Percentiles rank a stretch among this genome's conserved stretches.
phyloP scores from a whole-genome alignment of 1,140 invertebrate genomes.

The Protaetia brevitarsis region DNA sequence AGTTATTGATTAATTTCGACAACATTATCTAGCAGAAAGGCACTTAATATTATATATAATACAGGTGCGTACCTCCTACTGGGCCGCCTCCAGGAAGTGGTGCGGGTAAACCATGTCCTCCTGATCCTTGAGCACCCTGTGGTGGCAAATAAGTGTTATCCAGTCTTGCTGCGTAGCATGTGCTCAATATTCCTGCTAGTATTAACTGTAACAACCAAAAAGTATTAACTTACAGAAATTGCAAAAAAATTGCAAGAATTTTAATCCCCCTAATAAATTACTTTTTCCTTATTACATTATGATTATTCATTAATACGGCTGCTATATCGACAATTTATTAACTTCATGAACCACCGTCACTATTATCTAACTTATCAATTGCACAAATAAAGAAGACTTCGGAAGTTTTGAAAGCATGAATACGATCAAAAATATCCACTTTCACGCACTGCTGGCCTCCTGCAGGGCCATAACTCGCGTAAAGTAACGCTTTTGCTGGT shows the following conservation, averaged over 20 bases:
- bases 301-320: not conserved
- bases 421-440: too few species aligned
- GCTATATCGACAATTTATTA: not conserved
- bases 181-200: constrained; percentile 26
- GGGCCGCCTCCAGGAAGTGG: constrained; percentile 30
- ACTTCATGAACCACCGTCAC: too few species aligned
- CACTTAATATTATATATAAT: too few species aligned
- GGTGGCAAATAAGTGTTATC: constrained; percentile 64
- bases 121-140: constrained; percentile 53
- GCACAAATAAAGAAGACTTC: too few species aligned
- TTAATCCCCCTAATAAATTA: too few species aligned
- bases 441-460: too few species aligned
- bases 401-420: too few species aligned
- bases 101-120: constrained; percentile 47
- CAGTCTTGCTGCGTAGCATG: constrained; percentile 48
- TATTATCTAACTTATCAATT: too few species aligned
- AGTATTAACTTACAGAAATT: not conserved
- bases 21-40: too few species aligned
- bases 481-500: not conserved
- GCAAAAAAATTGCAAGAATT: not conserved
- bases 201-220: constrained; percentile 35
- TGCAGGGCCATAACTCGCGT: not conserved
- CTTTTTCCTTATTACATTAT: too few species aligned
- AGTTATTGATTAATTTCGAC: too few species aligned
- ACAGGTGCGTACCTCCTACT: constrained; percentile 21